These are phyloP conservation scores for Chaetodon trifasciatus DNA, from an alignment of 2,797 vertebrate genomes.

Conservation along the genomic window DNA sequence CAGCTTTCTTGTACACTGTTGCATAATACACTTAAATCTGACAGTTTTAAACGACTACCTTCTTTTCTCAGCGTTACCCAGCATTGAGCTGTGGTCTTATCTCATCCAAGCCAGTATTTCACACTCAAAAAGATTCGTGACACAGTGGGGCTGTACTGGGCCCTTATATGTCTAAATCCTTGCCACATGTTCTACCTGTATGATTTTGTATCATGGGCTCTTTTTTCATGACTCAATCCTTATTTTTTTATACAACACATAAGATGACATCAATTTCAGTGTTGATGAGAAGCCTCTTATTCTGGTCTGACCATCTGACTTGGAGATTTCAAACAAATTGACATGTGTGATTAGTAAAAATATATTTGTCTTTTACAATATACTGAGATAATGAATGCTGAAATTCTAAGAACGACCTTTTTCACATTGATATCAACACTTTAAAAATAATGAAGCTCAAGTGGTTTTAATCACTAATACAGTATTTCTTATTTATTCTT, in stretches of 20 bases:
- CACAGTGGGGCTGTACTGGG: not conserved
- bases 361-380: not conserved
- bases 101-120: constrained; percentile 11
- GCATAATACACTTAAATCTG: too few species aligned
- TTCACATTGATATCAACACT: not conserved
- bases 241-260: not conserved
- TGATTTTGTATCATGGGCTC: not conserved
- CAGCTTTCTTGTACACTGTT: not conserved
- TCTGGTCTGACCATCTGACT: not conserved
- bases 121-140: constrained; percentile 19
- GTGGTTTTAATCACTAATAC: not conserved
- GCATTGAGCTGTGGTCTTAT: not conserved
- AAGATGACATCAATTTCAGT: not conserved
- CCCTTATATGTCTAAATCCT: not conserved
- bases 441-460: not conserved
- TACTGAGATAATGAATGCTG: not conserved
- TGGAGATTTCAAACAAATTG: not conserved
- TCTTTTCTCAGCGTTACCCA: not conserved
- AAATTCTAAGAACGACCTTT: not conserved
- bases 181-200: not conserved
- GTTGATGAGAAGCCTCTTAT: not conserved
- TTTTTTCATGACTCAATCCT: not conserved
- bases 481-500: not conserved
- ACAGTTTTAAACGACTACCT: not conserved
- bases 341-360: not conserved